These are phyloP conservation scores for Taphrorychus bicolor DNA, from an alignment of 2,888 invertebrate genomes.

Conservation along the genomic window DNA sequence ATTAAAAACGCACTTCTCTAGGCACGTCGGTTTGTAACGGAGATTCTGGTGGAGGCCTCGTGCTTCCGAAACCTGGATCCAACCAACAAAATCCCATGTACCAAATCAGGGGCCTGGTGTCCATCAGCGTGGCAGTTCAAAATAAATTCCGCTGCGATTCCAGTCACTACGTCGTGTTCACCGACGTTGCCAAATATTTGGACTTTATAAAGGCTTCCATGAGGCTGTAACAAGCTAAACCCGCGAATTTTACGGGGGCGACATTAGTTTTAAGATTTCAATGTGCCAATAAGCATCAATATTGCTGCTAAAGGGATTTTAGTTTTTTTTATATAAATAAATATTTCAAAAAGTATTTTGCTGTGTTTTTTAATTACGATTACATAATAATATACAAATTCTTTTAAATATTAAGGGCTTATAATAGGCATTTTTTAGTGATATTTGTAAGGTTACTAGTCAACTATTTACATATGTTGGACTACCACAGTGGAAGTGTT, in stretches of 20 bases:
- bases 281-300: neutral
- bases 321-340: no score
- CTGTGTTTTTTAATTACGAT: no score
- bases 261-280: neutral
- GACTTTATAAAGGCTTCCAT: conserved; percentile 61
- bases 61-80: conserved; percentile 51
- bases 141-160: conserved; percentile 67
- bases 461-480: no score
- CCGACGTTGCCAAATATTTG: conserved; percentile 66
- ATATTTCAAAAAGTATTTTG: no score
- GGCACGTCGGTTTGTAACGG: conserved; percentile 67
- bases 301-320: no score
- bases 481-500: no score
- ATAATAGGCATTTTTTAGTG: no score
- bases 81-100: conserved; percentile 48
- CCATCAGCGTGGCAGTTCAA: conserved; percentile 65
- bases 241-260: neutral
- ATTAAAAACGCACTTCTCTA: conserved; percentile 46
- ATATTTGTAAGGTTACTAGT: no score
- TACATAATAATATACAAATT: no score
- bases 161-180: conserved; percentile 68
- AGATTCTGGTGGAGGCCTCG: conserved; percentile 59
- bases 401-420: no score
- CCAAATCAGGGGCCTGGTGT: conserved; percentile 63
- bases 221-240: conserved; percentile 6